phyloP scores from a whole-genome alignment of 2,888 invertebrate genomes.

The Muscina levida region DNA sequence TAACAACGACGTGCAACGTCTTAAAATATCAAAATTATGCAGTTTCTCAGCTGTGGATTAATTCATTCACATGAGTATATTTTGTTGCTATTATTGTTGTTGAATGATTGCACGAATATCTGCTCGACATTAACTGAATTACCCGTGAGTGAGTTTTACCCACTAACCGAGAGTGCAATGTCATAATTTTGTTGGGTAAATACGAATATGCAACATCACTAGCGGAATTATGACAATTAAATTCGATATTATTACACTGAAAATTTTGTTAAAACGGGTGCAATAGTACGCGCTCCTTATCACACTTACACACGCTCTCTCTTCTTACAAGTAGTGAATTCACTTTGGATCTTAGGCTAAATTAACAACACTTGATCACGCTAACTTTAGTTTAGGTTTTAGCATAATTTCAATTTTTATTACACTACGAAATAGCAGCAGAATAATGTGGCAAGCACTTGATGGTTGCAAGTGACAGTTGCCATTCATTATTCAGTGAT shows the following conservation, averaged over 20 bases:
- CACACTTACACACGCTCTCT: not conserved
- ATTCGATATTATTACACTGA: conserved; percentile 40
- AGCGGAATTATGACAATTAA: not conserved
- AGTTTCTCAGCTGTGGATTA: not conserved
- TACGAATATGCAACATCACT: not conserved
- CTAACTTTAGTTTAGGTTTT: not conserved
- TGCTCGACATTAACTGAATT: too few relatives aligned
- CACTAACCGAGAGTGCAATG: too few relatives aligned
- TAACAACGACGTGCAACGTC: too few relatives aligned
- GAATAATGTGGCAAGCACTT: not conserved
- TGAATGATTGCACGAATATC: too few relatives aligned
- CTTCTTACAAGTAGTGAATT: not conserved
- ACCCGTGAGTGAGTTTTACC: too few relatives aligned
- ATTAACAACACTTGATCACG: not conserved
- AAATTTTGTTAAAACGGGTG: conserved; percentile 51
- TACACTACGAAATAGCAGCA: not conserved
- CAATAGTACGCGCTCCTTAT: conserved; percentile 35
- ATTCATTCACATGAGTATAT: not conserved
- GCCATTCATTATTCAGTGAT: not conserved
- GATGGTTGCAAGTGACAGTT: not conserved
- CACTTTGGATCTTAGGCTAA: not conserved
- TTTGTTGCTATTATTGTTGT: not conserved
- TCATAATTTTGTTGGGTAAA: too few relatives aligned
- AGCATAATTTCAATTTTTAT: not conserved
- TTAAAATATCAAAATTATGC: not conserved